These are phyloP conservation scores for Echinarachnius parma DNA, from an alignment of 53 echinoderm and acorn worm genomes.

Conservation along the genomic window DNA sequence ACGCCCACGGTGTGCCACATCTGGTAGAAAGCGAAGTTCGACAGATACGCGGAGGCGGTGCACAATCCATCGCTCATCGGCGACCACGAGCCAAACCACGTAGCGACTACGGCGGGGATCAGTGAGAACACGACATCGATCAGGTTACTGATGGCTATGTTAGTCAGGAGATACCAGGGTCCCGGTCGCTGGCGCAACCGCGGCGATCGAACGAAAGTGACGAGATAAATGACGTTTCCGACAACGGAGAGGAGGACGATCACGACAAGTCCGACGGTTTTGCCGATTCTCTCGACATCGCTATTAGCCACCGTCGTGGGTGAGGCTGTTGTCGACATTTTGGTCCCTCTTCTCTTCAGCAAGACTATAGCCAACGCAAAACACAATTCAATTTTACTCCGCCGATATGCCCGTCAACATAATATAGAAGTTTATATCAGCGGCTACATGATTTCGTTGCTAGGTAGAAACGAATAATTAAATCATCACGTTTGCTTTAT, in stretches of 20 bases:
- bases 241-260: constrained; percentile 38
- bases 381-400: too few relatives aligned
- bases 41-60: constrained; percentile 53
- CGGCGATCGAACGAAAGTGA: constrained; percentile 14
- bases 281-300: constrained; percentile 28
- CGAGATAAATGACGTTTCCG: constrained; percentile 41
- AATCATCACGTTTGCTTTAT: too few relatives aligned
- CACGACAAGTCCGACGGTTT: constrained; percentile 17
- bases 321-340: too few relatives aligned
- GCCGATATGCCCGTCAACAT: too few relatives aligned
- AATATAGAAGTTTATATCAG: too few relatives aligned
- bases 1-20: constrained; percentile 46
- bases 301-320: too few relatives aligned
- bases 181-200: constrained; percentile 25
- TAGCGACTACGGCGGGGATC: constrained; percentile 48
- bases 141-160: constrained; percentile 40
- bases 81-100: constrained; percentile 32
- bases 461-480: too few relatives aligned
- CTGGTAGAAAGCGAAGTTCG: constrained; percentile 54
- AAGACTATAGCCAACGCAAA: too few relatives aligned
- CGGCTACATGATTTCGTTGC: too few relatives aligned
- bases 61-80: constrained; percentile 57
- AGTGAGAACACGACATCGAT: constrained; percentile 34
- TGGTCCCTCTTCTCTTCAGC: too few relatives aligned
- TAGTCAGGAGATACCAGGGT: constrained; percentile 49